Percentiles rank a stretch among this genome's conserved stretches.
Evolutionary conservation across 2,888 invertebrate species (phyloP).

Genomic region (Esperia sulphurella): DNA sequence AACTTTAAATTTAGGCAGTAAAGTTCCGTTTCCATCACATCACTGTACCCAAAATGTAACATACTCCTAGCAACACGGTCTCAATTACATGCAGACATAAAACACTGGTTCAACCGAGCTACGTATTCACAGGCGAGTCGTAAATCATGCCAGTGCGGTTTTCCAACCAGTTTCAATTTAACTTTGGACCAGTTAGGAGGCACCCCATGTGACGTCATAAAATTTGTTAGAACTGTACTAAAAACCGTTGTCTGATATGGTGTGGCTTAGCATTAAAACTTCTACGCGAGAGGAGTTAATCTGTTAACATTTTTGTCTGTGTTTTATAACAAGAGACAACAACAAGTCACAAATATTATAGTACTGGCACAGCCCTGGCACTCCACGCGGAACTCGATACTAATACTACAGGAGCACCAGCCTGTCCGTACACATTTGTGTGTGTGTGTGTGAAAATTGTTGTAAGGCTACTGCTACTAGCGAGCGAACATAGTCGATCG

Average conservation of each 20-base stretch:
- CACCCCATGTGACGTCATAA: slow-evolving; percentile 39
- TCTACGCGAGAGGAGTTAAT: slow-evolving; percentile 5
- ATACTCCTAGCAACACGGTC: slow-evolving; percentile 10
- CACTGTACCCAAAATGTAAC: no score
- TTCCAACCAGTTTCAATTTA: slow-evolving; percentile 74
- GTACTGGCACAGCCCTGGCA: no score
- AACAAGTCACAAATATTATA: no score
- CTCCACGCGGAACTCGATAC: no score
- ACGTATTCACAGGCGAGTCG: slow-evolving; percentile 59
- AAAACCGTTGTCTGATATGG: slow-evolving; percentile 4
- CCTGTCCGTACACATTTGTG: no score
- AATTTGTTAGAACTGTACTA: slow-evolving; percentile 24
- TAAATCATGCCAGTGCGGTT: slow-evolving; percentile 69
- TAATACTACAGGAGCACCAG: no score
- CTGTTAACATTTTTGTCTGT: neutral
- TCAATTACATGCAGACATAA: slow-evolving; percentile 24
- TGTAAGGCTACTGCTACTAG: no score
- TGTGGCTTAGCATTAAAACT: slow-evolving; percentile 11
- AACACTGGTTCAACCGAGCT: slow-evolving; percentile 33
- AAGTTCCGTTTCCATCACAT: no score
- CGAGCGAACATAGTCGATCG: no score
- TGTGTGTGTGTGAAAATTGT: no score
- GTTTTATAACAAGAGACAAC: neutral
- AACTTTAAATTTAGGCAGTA: no score
- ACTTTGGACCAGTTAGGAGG: slow-evolving; percentile 45